A percentile compares a stretch with the other conserved stretches of the same genome.
phyloP scores from a whole-genome alignment of 2,888 invertebrate species.

The Brenthis ino region DNA sequence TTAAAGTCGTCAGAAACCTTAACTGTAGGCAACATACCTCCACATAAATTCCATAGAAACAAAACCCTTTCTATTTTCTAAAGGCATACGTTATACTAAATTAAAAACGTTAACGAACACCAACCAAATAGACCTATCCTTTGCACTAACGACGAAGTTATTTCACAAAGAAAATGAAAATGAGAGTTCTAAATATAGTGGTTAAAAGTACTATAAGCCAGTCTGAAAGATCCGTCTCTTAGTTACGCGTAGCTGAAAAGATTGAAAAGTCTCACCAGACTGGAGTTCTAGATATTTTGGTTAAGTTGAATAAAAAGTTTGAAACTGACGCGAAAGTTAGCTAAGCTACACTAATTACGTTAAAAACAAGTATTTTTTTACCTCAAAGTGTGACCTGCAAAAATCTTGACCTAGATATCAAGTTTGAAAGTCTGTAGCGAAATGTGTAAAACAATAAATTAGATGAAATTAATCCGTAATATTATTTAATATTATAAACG shows the following conservation, averaged over 20 bases:
- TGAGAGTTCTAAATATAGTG: not conserved
- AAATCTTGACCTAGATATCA: slow-evolving; percentile 35
- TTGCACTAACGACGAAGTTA: not conserved
- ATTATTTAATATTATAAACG: too few species aligned
- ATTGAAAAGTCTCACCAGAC: not conserved
- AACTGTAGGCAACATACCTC: too few species aligned
- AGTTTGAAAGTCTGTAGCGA: not conserved
- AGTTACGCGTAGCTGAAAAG: too few species aligned
- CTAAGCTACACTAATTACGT: slow-evolving; percentile 71
- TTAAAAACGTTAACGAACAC: slow-evolving; percentile 7
- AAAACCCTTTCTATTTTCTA: not conserved
- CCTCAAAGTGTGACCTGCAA: slow-evolving; percentile 35
- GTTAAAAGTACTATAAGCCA: not conserved
- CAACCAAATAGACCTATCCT: not conserved
- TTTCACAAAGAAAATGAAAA: not conserved
- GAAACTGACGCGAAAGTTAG: slow-evolving; percentile 49
- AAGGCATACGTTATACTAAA: not conserved
- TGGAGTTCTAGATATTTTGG: slow-evolving; percentile 13
- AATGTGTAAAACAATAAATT: not conserved
- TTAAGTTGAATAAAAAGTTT: slow-evolving; percentile 34
- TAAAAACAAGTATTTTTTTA: slow-evolving; percentile 64
- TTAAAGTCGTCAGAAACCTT: too few species aligned
- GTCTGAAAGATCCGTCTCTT: not conserved
- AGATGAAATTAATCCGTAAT: too few species aligned
- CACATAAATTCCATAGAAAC: not conserved